These are phyloP conservation scores for Mamestra configurata DNA, from an alignment of 1,140 invertebrate genomes.

Conservation along the genomic window DNA sequence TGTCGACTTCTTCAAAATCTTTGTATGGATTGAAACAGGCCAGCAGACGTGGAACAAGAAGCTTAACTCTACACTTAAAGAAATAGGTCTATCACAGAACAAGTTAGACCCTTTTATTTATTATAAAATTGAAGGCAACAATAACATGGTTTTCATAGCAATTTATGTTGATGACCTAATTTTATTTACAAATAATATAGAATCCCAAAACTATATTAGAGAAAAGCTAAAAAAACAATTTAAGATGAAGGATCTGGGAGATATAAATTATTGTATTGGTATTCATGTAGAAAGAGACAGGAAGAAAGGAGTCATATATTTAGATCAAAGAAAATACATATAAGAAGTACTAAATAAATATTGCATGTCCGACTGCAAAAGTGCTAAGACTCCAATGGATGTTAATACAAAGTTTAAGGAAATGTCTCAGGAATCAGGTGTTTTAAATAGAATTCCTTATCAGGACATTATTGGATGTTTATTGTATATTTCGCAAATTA, in stretches of 20 bases:
- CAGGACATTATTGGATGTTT: no score
- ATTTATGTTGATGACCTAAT: constrained; percentile 59
- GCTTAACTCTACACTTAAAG: neutral
- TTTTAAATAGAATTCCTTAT: no score
- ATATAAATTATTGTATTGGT: constrained; percentile 56
- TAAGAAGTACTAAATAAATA: constrained; percentile 59
- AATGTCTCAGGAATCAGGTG: no score
- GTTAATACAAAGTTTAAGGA: constrained; percentile 8
- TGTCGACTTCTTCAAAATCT: constrained; percentile 75
- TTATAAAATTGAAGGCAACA: constrained; percentile 48
- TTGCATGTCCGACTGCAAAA: constrained; percentile 61
- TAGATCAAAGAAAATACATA: constrained; percentile 62
- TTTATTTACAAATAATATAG: constrained; percentile 55
- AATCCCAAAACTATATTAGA: constrained; percentile 50
- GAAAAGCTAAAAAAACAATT: constrained; percentile 46
- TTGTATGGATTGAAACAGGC: constrained; percentile 83
- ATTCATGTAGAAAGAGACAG: neutral
- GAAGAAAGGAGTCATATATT: constrained; percentile 17
- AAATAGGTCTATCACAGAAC: no score
- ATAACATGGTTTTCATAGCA: constrained; percentile 55
- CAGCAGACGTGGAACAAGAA: constrained; percentile 64
- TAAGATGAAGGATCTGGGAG: constrained; percentile 63
- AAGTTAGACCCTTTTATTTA: no score
- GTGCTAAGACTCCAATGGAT: constrained; percentile 56
- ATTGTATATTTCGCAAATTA: no score